phyloP scores from a whole-genome alignment of 2,888 invertebrate genomes.

The Pogonocherus hispidulus region DNA sequence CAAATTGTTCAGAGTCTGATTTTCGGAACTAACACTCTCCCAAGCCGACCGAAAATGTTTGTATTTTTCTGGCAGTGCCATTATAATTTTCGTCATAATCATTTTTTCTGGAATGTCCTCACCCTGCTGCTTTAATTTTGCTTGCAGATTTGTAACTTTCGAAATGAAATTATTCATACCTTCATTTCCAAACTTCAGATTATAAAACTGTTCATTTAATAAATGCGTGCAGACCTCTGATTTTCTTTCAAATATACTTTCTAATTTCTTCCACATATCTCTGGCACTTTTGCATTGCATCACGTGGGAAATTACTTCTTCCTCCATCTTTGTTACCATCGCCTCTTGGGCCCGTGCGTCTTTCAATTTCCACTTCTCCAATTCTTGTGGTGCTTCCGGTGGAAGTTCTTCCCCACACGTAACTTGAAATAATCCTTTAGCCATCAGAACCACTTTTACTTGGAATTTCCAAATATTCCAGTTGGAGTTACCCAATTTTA shows the following conservation, averaged over 20 bases:
- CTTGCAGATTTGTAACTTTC: slow-evolving; percentile 33
- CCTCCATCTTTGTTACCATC: too few species aligned
- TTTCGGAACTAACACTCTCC: slow-evolving; percentile 46
- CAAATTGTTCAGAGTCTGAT: slow-evolving; percentile 48
- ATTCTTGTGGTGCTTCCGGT: too few species aligned
- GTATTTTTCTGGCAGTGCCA: slow-evolving; percentile 38
- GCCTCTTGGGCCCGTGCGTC: too few species aligned
- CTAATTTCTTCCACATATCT: background rate
- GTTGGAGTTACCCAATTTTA: too few species aligned
- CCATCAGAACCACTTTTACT: too few species aligned
- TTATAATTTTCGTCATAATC: slow-evolving; percentile 41
- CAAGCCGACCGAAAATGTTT: slow-evolving; percentile 38
- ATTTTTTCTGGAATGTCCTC: too few species aligned
- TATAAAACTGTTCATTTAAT: background rate
- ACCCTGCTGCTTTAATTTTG: slow-evolving; percentile 9
- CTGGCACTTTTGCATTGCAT: background rate
- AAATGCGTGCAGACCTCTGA: background rate
- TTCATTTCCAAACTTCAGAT: slow-evolving; percentile 3
- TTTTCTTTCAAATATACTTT: background rate
- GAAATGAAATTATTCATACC: slow-evolving; percentile 24
- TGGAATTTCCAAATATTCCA: too few species aligned
- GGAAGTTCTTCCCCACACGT: too few species aligned
- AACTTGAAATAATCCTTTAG: too few species aligned
- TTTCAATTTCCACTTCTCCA: too few species aligned
- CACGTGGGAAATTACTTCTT: too few species aligned